These are phyloP conservation scores for Ypsolopha sequella DNA, from an alignment of 2,888 invertebrate species.

Conservation along the genomic window DNA sequence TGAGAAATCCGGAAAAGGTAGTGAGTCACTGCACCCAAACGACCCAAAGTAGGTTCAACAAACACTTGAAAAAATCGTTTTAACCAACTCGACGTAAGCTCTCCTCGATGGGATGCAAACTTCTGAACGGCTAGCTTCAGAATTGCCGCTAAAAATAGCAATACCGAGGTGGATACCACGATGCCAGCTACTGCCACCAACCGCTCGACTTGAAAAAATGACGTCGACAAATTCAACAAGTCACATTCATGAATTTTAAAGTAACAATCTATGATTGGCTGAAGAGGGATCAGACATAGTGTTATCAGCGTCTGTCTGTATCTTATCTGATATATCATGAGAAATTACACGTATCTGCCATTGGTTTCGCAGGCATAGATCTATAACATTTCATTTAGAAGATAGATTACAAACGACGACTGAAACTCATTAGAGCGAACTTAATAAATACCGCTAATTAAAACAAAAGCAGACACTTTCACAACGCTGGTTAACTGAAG, in stretches of 20 bases:
- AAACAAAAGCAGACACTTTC: slow-evolving; percentile 4
- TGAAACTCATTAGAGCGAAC: not conserved
- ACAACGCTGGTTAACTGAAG: slow-evolving; percentile 5
- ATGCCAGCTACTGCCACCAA: not conserved
- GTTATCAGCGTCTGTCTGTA: too few species aligned
- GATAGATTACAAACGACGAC: not conserved
- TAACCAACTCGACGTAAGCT: slow-evolving; percentile 31
- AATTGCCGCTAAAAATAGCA: slow-evolving; percentile 48
- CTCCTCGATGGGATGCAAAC: slow-evolving; percentile 29
- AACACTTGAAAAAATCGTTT: not conserved
- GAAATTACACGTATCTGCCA: too few species aligned
- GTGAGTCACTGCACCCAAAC: slow-evolving; percentile 5
- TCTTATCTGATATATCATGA: too few species aligned
- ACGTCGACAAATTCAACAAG: too few species aligned
- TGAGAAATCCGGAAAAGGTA: not conserved
- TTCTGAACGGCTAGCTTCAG: slow-evolving; percentile 30
- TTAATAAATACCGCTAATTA: not conserved
- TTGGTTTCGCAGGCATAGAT: too few species aligned
- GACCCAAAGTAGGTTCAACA: not conserved
- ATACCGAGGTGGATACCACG: slow-evolving; percentile 17
- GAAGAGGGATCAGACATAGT: too few species aligned
- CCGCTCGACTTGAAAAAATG: too few species aligned
- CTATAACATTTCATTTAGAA: not conserved
- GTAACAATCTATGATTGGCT: not conserved
- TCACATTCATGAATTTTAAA: too few species aligned